A percentile compares a stretch with the other conserved stretches of the same genome.
These are phyloP conservation scores for Serripes groenlandicus DNA, from an alignment of 2,888 invertebrate genomes.

Conservation along the genomic window DNA sequence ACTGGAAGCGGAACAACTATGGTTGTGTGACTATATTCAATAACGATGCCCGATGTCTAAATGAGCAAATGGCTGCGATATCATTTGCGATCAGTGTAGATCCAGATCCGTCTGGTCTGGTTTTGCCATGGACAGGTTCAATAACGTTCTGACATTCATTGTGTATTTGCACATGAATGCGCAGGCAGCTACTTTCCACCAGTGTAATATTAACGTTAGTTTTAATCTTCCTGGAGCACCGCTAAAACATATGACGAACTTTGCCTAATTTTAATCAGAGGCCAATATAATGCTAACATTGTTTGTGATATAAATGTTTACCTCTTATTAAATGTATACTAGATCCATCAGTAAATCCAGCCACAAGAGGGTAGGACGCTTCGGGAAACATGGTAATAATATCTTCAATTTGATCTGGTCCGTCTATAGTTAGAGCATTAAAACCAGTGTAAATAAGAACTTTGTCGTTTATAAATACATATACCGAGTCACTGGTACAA, in stretches of 20 bases:
- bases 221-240: too few relatives aligned
- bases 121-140: too few relatives aligned
- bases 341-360: neutral
- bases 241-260: too few relatives aligned
- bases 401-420: neutral
- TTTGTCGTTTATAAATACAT: neutral
- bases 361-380: neutral
- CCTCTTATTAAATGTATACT: neutral
- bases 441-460: neutral
- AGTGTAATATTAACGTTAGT: too few relatives aligned
- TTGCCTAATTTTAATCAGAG: too few relatives aligned
- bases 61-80: neutral
- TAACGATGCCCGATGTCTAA: neutral
- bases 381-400: neutral
- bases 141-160: too few relatives aligned
- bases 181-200: too few relatives aligned
- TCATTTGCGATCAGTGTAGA: too few relatives aligned
- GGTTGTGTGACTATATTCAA: neutral
- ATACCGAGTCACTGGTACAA: neutral
- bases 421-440: neutral
- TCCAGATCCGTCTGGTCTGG: neutral
- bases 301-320: too few relatives aligned
- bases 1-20: neutral
- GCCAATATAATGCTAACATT: too few relatives aligned
- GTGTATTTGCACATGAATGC: too few relatives aligned